Percentiles rank a stretch among this genome's conserved stretches.
Evolutionary conservation across 2,888 invertebrate species (phyloP).

Genomic region (Sepiola atlantica): DNA sequence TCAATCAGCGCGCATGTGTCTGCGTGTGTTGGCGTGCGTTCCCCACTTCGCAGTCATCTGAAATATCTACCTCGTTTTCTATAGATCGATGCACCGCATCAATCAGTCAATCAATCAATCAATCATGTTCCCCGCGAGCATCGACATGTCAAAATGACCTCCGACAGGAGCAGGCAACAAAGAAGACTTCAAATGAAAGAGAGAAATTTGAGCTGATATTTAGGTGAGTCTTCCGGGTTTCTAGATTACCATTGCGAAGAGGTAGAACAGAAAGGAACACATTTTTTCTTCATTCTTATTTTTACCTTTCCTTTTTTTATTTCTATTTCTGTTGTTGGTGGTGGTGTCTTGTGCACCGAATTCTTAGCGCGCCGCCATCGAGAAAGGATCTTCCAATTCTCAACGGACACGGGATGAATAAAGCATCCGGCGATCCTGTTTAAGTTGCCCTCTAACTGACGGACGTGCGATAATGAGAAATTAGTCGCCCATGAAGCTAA

Average conservation of each 20-base stretch:
- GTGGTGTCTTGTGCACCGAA: background rate
- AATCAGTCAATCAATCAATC: background rate
- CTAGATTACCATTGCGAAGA: background rate
- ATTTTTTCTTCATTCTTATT: background rate
- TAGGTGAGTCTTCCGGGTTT: background rate
- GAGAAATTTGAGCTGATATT: background rate
- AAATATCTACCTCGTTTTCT: background rate
- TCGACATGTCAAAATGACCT: slow-evolving; percentile 20
- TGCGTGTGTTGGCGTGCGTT: background rate
- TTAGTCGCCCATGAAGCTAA: slow-evolving; percentile 12
- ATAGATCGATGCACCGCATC: background rate
- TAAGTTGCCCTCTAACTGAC: background rate
- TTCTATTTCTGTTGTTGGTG: no score
- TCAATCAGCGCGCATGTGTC: background rate
- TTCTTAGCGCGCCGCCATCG: background rate
- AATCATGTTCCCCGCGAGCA: background rate
- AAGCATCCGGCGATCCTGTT: background rate
- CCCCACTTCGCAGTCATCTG: background rate
- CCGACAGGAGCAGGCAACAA: background rate
- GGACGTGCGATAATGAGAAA: background rate
- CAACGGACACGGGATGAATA: background rate
- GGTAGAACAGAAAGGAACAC: background rate
- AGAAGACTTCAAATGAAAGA: background rate
- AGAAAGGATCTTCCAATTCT: background rate
- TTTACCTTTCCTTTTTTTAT: no score